Percentiles rank a stretch among this genome's conserved stretches.
Conservation (phyloP, 2,113 vertebrate species). For the Diglossa brunneiventris region DNA sequence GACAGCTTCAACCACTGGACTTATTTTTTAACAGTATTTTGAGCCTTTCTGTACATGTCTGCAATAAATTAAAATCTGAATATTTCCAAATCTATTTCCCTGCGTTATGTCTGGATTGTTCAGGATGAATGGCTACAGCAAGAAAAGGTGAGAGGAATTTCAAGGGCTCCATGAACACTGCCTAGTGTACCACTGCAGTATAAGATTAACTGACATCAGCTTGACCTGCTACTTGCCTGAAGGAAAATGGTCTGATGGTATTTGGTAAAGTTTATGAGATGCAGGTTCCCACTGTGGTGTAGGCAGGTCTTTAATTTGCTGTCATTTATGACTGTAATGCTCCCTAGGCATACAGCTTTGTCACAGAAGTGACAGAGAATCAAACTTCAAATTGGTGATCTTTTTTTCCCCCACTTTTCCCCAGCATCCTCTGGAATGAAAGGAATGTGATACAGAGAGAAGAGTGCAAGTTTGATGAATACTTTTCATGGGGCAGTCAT, state of each 20-base stretch:
- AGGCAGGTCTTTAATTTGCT: neutral
- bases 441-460: neutral
- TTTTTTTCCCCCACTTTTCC: neutral
- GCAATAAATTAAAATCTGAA: neutral
- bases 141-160: constrained; percentile 4
- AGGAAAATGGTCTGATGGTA: constrained; percentile 28
- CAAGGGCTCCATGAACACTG: neutral
- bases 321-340: neutral
- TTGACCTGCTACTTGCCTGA: constrained; percentile 23
- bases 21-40: neutral
- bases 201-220: constrained; percentile 36
- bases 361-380: neutral
- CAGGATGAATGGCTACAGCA: neutral
- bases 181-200: neutral
- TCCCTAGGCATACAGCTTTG: neutral
- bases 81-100: neutral
- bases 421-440: neutral
- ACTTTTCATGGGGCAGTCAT: neutral
- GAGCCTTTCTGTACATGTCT: neutral
- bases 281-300: neutral
- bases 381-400: neutral
- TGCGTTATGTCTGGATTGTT: neutral
- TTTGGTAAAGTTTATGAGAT: constrained; percentile 30
- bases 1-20: neutral
- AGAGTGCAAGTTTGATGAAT: neutral